Conservation (phyloP, 2,888 invertebrate species). For the Epistrophe eligans region DNA sequence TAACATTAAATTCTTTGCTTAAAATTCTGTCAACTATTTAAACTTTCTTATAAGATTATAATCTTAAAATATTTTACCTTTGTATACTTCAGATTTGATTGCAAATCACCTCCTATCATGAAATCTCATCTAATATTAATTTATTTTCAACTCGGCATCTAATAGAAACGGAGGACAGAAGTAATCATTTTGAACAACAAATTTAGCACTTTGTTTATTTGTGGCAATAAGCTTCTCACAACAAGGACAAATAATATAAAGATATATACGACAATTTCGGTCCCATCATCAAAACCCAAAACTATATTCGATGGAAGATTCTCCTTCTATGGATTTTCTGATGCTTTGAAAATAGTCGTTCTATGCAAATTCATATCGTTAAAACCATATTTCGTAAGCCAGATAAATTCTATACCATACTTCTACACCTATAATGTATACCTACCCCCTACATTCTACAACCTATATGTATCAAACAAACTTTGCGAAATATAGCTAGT, state of each 20-base stretch:
- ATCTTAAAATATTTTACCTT: background rate
- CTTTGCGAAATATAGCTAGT: conserved; percentile 50
- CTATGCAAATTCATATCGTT: conserved; percentile 58
- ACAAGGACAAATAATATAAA: conserved; percentile 58
- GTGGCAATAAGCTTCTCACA: conserved; percentile 62
- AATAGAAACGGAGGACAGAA: conserved; percentile 3
- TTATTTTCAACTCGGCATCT: conserved; percentile 44
- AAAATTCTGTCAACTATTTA: background rate
- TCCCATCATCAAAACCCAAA: conserved; percentile 50
- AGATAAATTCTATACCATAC: background rate
- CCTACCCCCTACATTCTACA: background rate
- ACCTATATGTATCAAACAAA: conserved; percentile 12
- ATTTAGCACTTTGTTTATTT: conserved; percentile 71
- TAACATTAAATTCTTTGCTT: background rate
- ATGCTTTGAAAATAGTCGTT: background rate
- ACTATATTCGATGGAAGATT: conserved; percentile 22
- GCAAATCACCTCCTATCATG: conserved; percentile 3
- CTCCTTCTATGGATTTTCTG: background rate
- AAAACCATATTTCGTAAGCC: conserved; percentile 56
- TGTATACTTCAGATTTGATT: background rate
- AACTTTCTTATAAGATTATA: background rate
- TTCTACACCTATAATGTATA: conserved; percentile 3
- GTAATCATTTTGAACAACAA: conserved; percentile 62
- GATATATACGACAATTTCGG: conserved; percentile 40
- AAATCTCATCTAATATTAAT: conserved; percentile 68